Conservation (phyloP, 1,140 invertebrate genomes). For the Geopemphigus sp. region DNA sequence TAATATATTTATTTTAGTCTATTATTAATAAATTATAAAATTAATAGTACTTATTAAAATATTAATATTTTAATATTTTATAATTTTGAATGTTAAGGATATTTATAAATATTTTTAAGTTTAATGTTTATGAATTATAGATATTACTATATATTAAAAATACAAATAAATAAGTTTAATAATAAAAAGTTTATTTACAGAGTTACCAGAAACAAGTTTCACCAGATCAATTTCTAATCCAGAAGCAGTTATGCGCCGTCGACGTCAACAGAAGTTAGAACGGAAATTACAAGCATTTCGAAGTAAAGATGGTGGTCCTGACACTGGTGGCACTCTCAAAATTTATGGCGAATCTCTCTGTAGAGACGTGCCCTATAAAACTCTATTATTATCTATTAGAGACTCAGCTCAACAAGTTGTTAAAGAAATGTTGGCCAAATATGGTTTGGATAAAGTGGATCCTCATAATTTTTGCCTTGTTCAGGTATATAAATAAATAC, state of each 20-base stretch:
- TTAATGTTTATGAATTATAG: not conserved
- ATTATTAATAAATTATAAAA: no score
- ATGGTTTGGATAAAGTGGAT: constrained; percentile 85
- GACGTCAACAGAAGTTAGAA: constrained; percentile 96
- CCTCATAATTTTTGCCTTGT: constrained; percentile 89
- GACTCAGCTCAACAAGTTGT: constrained; percentile 91
- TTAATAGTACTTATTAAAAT: no score
- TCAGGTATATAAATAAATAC: constrained; percentile 67
- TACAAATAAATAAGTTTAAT: constrained; percentile 5
- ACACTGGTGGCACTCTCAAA: constrained; percentile 88
- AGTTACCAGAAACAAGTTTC: constrained; percentile 96
- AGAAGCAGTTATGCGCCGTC: constrained; percentile 95
- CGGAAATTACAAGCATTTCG: constrained; percentile 94
- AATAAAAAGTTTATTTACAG: constrained; percentile 61
- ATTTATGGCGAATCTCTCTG: constrained; percentile 97
- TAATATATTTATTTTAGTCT: no score
- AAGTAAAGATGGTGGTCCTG: constrained; percentile 66
- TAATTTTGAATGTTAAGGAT: no score
- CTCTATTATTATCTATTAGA: constrained; percentile 86
- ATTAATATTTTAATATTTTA: not conserved
- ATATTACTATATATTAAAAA: not conserved
- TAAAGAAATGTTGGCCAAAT: constrained; percentile 95
- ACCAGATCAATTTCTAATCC: constrained; percentile 98
- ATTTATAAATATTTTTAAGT: not conserved
- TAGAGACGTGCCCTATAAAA: constrained; percentile 97